Evolutionary conservation across 2,888 invertebrate species (phyloP).

Genomic region (Galerucella calmariensis): DNA sequence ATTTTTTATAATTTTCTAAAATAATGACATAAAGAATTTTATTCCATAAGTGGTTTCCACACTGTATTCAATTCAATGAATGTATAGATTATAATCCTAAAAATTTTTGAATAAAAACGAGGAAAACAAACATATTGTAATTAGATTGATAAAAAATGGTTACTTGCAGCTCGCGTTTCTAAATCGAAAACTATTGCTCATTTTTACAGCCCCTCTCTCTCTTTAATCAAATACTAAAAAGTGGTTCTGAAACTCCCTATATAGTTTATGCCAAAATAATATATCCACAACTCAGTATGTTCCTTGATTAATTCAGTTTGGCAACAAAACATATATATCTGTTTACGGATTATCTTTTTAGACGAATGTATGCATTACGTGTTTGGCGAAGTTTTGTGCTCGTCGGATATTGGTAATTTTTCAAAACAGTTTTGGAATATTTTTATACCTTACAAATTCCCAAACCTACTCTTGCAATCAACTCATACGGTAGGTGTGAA

Average conservation of each 20-base stretch:
- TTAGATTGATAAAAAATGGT: not conserved
- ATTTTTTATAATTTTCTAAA: too few relatives aligned
- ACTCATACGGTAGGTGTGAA: too few relatives aligned
- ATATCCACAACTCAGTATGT: slow-evolving; percentile 12
- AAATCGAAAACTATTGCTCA: too few relatives aligned
- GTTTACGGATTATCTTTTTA: slow-evolving; percentile 10
- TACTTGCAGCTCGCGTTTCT: not conserved
- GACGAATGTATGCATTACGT: slow-evolving; percentile 10
- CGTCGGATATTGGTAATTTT: not conserved
- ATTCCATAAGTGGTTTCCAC: too few relatives aligned
- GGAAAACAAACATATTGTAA: not conserved
- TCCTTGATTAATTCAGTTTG: slow-evolving; percentile 18
- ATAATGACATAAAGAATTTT: too few relatives aligned
- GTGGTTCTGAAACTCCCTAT: not conserved
- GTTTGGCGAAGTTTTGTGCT: not conserved
- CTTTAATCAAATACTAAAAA: not conserved
- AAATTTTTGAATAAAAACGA: too few relatives aligned
- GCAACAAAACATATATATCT: slow-evolving; percentile 6
- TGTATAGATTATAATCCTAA: too few relatives aligned
- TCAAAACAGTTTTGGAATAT: not conserved
- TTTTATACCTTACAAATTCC: too few relatives aligned
- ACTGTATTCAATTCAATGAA: too few relatives aligned
- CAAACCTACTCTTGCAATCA: too few relatives aligned
- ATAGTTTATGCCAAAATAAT: slow-evolving; percentile 11
- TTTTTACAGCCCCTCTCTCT: too few relatives aligned